These are phyloP conservation scores for Cryptus viduatorius DNA, from an alignment of 2,888 invertebrate genomes.

Conservation along the genomic window DNA sequence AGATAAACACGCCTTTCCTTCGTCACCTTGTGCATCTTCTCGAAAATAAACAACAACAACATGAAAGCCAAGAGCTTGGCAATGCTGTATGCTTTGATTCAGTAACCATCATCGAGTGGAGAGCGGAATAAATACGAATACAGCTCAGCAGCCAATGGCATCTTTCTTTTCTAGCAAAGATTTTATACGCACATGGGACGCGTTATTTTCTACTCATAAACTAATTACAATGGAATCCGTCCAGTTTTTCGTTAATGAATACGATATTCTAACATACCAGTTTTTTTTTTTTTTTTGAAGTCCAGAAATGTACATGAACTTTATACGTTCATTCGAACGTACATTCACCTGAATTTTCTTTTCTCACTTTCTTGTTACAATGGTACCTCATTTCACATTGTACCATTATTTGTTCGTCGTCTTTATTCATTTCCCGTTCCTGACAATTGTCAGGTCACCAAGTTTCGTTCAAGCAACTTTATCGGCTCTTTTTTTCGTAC, in stretches of 20 bases:
- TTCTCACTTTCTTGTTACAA: neutral
- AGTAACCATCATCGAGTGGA: too few species aligned
- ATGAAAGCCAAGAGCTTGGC: neutral
- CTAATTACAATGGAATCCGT: too few species aligned
- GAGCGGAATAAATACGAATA: too few species aligned
- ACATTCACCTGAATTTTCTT: neutral
- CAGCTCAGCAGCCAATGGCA: too few species aligned
- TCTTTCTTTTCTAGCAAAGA: too few species aligned
- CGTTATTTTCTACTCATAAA: too few species aligned
- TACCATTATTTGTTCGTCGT: constrained; percentile 4
- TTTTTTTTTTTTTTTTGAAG: neutral
- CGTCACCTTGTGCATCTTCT: neutral
- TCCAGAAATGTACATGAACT: neutral
- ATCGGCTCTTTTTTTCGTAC: constrained; percentile 18
- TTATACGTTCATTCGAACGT: neutral
- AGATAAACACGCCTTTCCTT: constrained; percentile 22
- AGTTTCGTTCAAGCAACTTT: constrained; percentile 37
- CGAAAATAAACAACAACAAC: constrained; percentile 7
- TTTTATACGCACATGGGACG: too few species aligned
- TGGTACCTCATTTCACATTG: neutral
- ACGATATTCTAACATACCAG: neutral
- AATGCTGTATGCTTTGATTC: constrained; percentile 1
- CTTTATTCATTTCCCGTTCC: neutral
- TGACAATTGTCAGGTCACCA: neutral
- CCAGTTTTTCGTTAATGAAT: too few species aligned